phyloP scores from a whole-genome alignment of 2,888 invertebrate species.

The Gymnosoma rotundatum region DNA sequence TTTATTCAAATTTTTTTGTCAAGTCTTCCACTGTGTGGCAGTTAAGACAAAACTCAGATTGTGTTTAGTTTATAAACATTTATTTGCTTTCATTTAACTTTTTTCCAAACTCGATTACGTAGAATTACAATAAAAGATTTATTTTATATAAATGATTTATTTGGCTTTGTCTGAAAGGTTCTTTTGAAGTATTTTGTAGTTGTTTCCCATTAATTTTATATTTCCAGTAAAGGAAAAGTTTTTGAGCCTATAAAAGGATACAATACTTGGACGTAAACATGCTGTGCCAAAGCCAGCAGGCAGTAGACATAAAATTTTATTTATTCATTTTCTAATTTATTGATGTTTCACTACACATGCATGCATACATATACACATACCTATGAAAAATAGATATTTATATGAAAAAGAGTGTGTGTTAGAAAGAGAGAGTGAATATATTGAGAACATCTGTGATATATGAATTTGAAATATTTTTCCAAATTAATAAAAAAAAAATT shows the following conservation, averaged over 20 bases:
- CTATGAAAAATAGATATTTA: background rate
- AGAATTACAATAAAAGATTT: conserved; percentile 56
- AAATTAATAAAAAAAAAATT: too few relatives aligned
- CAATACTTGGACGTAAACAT: conserved; percentile 15
- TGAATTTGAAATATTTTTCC: too few relatives aligned
- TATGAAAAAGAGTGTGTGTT: too few relatives aligned
- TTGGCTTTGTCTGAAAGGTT: conserved; percentile 53
- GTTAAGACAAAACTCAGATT: conserved; percentile 10
- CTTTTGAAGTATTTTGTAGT: conserved; percentile 20
- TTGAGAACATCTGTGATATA: too few relatives aligned
- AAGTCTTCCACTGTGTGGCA: background rate
- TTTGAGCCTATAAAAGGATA: conserved; percentile 20
- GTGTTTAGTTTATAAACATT: conserved; percentile 4
- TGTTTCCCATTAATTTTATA: background rate
- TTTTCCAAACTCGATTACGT: conserved; percentile 72
- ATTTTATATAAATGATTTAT: conserved; percentile 64
- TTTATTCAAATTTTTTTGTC: too few relatives aligned
- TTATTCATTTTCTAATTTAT: conserved; percentile 66
- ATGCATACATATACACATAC: background rate
- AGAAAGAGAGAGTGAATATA: too few relatives aligned
- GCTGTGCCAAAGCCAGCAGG: conserved; percentile 66
- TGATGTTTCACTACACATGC: conserved; percentile 24
- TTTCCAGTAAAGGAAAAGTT: conserved; percentile 12
- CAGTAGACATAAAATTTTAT: conserved; percentile 59
- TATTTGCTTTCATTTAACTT: conserved; percentile 2